Evolutionary conservation across 2,888 invertebrate species (phyloP).

Genomic region (Andrena marginata): DNA sequence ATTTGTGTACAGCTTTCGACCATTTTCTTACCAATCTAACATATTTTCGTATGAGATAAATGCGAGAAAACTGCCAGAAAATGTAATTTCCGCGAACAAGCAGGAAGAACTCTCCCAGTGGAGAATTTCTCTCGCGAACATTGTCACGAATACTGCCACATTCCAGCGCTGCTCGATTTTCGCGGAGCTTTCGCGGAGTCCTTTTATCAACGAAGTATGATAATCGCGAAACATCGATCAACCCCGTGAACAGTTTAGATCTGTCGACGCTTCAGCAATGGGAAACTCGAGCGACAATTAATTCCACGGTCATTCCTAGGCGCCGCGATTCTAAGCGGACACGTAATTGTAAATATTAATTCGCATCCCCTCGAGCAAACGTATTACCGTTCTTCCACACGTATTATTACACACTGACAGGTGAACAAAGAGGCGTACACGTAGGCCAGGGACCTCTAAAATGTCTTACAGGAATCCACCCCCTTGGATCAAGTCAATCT

Average conservation of each 20-base stretch:
- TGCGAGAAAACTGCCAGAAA: not conserved
- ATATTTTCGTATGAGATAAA: not conserved
- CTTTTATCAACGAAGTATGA: slow-evolving; percentile 23
- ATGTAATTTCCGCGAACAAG: not conserved
- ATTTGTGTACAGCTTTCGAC: no score
- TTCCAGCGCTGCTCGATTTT: slow-evolving; percentile 16
- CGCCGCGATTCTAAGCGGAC: not conserved
- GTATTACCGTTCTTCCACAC: slow-evolving; percentile 48
- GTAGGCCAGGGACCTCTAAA: slow-evolving; percentile 29
- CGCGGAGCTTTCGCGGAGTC: not conserved
- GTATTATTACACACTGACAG: slow-evolving; percentile 14
- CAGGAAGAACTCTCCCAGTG: not conserved
- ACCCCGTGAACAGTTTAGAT: not conserved
- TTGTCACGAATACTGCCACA: slow-evolving; percentile 10
- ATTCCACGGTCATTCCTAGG: slow-evolving; percentile 40
- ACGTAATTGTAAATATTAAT: slow-evolving; percentile 56
- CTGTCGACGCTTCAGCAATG: slow-evolving; percentile 28
- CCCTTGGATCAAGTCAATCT: not conserved
- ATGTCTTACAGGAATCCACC: not conserved
- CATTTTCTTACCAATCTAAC: not conserved
- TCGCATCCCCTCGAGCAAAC: slow-evolving; percentile 29
- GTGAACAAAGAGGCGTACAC: slow-evolving; percentile 8
- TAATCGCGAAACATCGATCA: slow-evolving; percentile 38
- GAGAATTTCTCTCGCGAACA: slow-evolving; percentile 25
- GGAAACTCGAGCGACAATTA: slow-evolving; percentile 39